Base-by-base conservation (phyloP, 2,888 invertebrate species). In the Ophion costatus region DNA sequence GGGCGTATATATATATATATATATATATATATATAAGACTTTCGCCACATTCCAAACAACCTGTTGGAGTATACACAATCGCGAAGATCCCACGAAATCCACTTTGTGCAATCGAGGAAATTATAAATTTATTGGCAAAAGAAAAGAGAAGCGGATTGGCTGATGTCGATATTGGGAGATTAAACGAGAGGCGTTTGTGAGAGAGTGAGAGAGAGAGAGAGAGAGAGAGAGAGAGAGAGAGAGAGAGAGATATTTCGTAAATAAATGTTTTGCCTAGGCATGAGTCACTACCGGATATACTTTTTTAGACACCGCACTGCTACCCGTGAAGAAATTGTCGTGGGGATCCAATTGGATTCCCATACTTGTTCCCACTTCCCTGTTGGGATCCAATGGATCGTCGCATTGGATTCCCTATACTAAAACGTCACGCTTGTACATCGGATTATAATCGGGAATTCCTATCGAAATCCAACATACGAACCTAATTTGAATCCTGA, bases 31-130 rank as follows among this genome's bases (percentile, higher is more conserved):
- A 56, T 69, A 9, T 17, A 6, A 64, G 69, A 80, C 74, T 80
- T 80, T 82, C 81, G 64, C 76, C 81, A 20, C 81, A 76, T 75
- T 76, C 76, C 81, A 82, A 76, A 82, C 74, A 74, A 80, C 66
- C 80, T 66, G 73, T 74, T 73, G 57, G 22, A 71, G 64, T 10
- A 11, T 0, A n/a, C 24, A 61, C 57, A 17, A 69, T 10, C 66
- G 42, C 45, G 42, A 64, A 61, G 14, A 56, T 63, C 64, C 71
- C 42, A 80, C 64, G 71, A 80, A 80, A 73, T 79, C 20, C 22
- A 22, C 11, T 7, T 33, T 70, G 45, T 63, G 20, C 63, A 45
- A 70, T 77, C 42, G 11, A 64, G 33, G 45, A 24, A 77, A 77
- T 69, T 67, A 67, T 78, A 59, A 45, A 51, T 66, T 20, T 33